Base-by-base conservation (phyloP, 1,140 invertebrate species). In the Andricus grossulariae region DNA sequence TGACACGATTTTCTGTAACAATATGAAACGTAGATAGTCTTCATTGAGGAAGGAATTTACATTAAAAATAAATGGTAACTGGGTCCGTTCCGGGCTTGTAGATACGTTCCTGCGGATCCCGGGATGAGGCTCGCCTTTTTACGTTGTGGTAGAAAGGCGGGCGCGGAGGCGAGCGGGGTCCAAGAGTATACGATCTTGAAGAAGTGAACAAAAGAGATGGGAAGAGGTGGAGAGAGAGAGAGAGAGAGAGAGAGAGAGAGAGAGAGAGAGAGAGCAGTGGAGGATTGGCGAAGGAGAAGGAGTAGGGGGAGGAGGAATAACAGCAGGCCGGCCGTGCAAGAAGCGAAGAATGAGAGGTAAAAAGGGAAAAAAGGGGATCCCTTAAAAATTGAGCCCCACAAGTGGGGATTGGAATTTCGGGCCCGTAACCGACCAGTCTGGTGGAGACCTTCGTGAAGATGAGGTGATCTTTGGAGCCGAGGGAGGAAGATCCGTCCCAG, bases 351-450 rank as follows among this genome's bases (percentile, higher is more conserved):
- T 84, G 83, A 86, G 84, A 83, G 60, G 80, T 76, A 81, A 79
- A 86, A 87, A 78, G 76, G 83, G 82, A 88, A 89, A 89, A 87
- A 85, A 87, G 83, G 85, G 84, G 86, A 89, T 89, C 88, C 88
- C 88, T 90, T 90, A 90, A 91, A 91, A 91, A 90, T 91, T 89
- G 85, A 88, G 83, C 82, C 84, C 83, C 85, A 50, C 77, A 90
- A 86, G 90, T 90, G 89, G 90, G 90, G 90, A 90, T 90, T 75
- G 90, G 89, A 91, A 90, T 91, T 91, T 91, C 87, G 90, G 90
- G 86, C 85, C 86, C 87, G 85, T 86, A 84, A 88, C 83, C 86
- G 86, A 84, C 88, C 90, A 91, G 90, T 91, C 90, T 90, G 85
- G 86, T 87, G 85, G 85, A 90, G 89, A 86, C 89, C 88, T 90